These are phyloP conservation scores for Lordiphosa stackelbergi DNA, from an alignment of 1,140 invertebrate species.

Conservation along the genomic window DNA sequence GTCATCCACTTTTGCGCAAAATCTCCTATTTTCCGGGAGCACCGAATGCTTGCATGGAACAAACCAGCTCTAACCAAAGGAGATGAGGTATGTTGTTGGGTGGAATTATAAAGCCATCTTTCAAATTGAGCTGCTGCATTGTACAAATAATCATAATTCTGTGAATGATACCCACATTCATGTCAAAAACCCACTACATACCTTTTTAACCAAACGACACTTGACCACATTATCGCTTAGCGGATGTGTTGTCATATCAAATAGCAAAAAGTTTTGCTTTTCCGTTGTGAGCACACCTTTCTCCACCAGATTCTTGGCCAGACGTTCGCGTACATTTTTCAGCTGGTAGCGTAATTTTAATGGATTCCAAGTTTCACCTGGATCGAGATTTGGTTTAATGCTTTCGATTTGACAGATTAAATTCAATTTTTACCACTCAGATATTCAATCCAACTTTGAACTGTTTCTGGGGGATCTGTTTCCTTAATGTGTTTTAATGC, in stretches of 20 bases:
- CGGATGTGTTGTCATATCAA: constrained; percentile 99
- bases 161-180: no score
- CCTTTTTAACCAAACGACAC: constrained; percentile 97
- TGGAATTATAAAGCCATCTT: no score
- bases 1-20: no score
- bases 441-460: constrained; percentile 99
- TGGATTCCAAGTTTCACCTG: constrained; percentile 99
- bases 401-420: constrained; percentile 6
- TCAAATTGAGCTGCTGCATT: no score
- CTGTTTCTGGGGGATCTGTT: constrained; percentile 96
- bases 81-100: no score
- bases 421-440: constrained; percentile 88
- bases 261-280: constrained; percentile 99
- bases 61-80: no score
- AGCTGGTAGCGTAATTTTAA: constrained; percentile 98
- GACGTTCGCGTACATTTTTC: constrained; percentile 98
- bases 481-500: constrained; percentile 99
- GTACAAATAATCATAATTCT: no score
- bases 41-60: no score
- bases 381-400: constrained; percentile 15
- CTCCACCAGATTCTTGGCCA: constrained; percentile 99
- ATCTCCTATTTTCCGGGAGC: no score
- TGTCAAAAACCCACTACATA: constrained; percentile 63
- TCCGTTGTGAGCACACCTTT: constrained; percentile 99
- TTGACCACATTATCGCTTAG: constrained; percentile 97